Evolutionary conservation across 2,113 vertebrate genomes (phyloP), one percentile per base, ranked within the genome.

Genomic region (Bubo bubo): DNA sequence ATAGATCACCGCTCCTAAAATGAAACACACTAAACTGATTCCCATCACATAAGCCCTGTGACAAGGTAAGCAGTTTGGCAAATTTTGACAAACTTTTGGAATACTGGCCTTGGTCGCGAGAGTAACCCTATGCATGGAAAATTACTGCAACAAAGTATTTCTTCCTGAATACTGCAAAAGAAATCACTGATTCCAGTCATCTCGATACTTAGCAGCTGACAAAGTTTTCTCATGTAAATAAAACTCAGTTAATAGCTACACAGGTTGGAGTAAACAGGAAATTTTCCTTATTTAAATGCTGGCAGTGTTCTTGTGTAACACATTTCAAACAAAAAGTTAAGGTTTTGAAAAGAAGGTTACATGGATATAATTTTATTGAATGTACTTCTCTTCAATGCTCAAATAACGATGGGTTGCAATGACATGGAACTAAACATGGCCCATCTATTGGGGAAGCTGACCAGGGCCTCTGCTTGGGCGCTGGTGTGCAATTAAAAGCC

Each of bases 381-480:
- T 1, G 1, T 28, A 23, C 11, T 67, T 67, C 26, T 72, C 59
- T 60, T 41, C 21, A 39, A 3, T 23, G 28, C 17, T 87, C 23
- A 76, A 6, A 37, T 26, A 90, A 68, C 0, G 12, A 34, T 22
- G 27, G 56, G 7, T 27, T 75, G 18, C 66, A 53, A 74, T 10
- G 49, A 20, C 53, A 55, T 3, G 17, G 50, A 75, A 56, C 20
- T 63, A 17, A 80, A 62, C 2, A n/a, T 0, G 0, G 10, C 8
- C 58, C 4, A 20, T 35, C 41, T 50, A 4, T 0, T 53, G 14
- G 12, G 35, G 9, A 86, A 75, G 58, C 26, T 56, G 82, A 52
- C 15, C 43, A n/a, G 10, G 26, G 20, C 18, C 39, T 79, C 39
- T 58, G 30, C 52, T 13, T 14, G 21, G 34, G 26, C 6, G 1